These are phyloP conservation scores for Nannoperca australis DNA, from an alignment of 2,797 vertebrate genomes.

Conservation along the genomic window DNA sequence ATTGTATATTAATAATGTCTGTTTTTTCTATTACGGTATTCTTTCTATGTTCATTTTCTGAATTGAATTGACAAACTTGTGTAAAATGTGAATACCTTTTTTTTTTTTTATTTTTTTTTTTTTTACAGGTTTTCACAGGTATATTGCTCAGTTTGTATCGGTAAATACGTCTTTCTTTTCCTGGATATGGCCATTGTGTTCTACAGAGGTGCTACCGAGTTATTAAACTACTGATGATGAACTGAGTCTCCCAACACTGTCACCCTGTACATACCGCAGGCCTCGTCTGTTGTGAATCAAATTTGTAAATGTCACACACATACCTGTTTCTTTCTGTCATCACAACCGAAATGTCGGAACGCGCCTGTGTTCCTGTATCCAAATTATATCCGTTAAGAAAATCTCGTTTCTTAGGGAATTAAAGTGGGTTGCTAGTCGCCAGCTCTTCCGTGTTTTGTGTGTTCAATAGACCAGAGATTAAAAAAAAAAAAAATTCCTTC, in stretches of 20 bases:
- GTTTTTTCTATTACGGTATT: conserved; percentile 69
- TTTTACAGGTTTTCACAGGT: conserved; percentile 59
- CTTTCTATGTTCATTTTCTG: conserved; percentile 70
- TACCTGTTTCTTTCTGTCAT: conserved; percentile 28
- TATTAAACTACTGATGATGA: conserved; percentile 82
- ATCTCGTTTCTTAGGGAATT: conserved; percentile 72
- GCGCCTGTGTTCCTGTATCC: conserved; percentile 59
- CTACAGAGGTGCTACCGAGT: conserved; percentile 77
- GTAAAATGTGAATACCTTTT: conserved; percentile 44
- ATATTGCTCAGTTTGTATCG: conserved; percentile 50
- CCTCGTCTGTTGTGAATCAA: conserved; percentile 68
- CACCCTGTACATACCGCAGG: conserved; percentile 77
- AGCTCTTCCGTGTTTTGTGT: conserved; percentile 55
- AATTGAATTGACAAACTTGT: conserved; percentile 58
- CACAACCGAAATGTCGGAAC: conserved; percentile 47
- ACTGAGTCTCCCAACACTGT: conserved; percentile 50
- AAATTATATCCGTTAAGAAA: conserved; percentile 57
- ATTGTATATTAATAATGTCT: conserved; percentile 73
- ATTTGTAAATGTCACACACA: conserved; percentile 65
- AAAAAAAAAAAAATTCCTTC: not conserved
- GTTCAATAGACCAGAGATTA: conserved; percentile 14
- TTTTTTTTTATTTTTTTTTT: conserved; percentile 46
- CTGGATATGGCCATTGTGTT: conserved; percentile 44
- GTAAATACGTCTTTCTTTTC: conserved; percentile 23
- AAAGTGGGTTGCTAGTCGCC: conserved; percentile 78